These are phyloP conservation scores for Panthera tigris DNA, from an alignment of 2,113 vertebrate species.

Conservation along the genomic window DNA sequence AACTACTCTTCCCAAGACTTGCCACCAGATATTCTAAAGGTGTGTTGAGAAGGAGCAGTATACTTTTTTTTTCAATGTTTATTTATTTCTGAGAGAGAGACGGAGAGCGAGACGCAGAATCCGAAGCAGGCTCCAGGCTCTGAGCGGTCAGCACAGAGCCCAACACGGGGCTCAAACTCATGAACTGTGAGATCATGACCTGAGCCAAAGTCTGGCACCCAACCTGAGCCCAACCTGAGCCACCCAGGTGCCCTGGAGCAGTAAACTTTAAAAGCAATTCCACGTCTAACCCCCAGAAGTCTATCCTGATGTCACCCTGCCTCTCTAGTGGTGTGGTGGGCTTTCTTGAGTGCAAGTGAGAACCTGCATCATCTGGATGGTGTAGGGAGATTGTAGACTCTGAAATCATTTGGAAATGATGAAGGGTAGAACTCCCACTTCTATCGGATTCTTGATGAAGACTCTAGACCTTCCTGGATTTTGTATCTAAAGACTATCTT, in stretches of 20 bases:
- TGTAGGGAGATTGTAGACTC: not conserved
- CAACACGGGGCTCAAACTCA: no score
- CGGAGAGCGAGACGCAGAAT: no score
- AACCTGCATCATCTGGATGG: not conserved
- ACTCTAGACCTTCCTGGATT: not conserved
- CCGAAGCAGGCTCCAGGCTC: no score
- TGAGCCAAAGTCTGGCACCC: no score
- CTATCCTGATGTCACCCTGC: not conserved
- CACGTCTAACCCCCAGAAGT: not conserved
- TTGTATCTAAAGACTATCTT: not conserved
- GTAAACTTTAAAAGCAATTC: not conserved
- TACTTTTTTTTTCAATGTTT: not conserved
- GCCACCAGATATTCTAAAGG: not conserved
- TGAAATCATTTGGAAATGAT: not conserved
- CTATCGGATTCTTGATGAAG: not conserved
- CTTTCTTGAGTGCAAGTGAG: not conserved
- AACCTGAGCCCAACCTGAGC: no score
- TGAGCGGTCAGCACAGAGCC: no score
- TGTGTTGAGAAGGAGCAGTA: no score
- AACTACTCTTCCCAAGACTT: not conserved
- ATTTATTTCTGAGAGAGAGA: no score
- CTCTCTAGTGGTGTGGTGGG: fast-evolving
- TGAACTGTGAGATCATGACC: no score
- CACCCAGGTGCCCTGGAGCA: no score
- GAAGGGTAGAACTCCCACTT: not conserved